These are phyloP conservation scores for Trogon melanurus DNA, from an alignment of 2,113 vertebrate species.

Conservation along the genomic window DNA sequence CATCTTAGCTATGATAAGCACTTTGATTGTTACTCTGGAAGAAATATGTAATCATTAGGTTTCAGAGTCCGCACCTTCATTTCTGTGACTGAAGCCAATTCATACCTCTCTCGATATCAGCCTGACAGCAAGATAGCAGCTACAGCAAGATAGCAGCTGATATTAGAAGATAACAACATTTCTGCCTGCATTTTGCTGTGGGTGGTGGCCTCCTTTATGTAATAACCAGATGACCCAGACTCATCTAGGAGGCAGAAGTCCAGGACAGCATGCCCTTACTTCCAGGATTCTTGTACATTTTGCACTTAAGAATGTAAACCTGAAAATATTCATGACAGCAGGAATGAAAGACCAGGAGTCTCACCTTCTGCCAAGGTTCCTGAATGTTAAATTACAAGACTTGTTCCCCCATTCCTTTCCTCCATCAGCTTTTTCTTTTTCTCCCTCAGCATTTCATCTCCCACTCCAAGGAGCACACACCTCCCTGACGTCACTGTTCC, in stretches of 20 bases:
- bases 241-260: not conserved
- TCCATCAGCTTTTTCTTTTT: not conserved
- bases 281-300: not conserved
- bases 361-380: not conserved
- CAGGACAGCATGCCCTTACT: not conserved
- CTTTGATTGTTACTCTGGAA: conserved; percentile 26
- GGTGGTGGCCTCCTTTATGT: not conserved
- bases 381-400: not conserved
- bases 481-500: not conserved
- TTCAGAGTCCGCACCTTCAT: conserved; percentile 47
- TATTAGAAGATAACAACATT: not conserved
- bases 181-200: conserved; percentile 7
- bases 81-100: conserved; percentile 9
- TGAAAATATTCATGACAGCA: conserved; percentile 25
- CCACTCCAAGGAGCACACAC: not conserved
- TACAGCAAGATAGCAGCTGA: not conserved
- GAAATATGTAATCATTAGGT: conserved; percentile 45
- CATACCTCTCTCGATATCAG: not conserved
- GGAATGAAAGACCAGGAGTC: not conserved
- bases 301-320: conserved; percentile 1
- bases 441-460: not conserved
- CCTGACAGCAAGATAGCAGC: conserved; percentile 16
- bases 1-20: conserved; percentile 26
- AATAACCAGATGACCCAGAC: not conserved
- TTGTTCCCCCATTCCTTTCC: not conserved